Conservation (phyloP, 2,797 vertebrate species). For the Chelmon rostratus region DNA sequence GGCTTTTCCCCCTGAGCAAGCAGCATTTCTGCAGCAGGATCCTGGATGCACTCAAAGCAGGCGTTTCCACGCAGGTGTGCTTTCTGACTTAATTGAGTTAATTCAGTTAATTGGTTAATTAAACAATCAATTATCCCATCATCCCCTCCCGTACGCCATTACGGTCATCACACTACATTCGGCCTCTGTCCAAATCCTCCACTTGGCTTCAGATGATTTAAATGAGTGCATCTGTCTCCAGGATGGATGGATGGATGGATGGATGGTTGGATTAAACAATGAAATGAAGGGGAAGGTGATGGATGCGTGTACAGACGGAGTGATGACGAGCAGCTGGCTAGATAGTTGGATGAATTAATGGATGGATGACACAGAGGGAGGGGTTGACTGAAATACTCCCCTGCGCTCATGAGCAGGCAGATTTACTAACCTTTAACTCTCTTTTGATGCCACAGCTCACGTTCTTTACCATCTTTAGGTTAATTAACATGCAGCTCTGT, state of each 20-base stretch:
- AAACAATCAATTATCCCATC: constrained; percentile 78
- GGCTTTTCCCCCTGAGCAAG: constrained; percentile 33
- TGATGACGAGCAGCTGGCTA: constrained; percentile 19
- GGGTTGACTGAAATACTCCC: constrained; percentile 43
- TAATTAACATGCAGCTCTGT: constrained; percentile 68
- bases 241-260: constrained; percentile 35
- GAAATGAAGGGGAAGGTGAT: constrained; percentile 47
- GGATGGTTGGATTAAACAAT: constrained; percentile 34
- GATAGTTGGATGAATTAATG: constrained; percentile 17
- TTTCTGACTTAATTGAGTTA: constrained; percentile 63
- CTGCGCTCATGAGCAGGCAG: constrained; percentile 45
- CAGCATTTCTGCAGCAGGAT: constrained; percentile 27
- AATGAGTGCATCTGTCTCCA: constrained; percentile 68
- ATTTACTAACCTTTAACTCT: constrained; percentile 63
- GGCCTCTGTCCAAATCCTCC: constrained; percentile 67
- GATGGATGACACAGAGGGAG: constrained; percentile 23
- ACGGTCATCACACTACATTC: constrained; percentile 49
- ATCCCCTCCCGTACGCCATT: constrained; percentile 57
- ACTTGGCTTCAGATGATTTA: constrained; percentile 57
- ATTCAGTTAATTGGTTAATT: constrained; percentile 76
- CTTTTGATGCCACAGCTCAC: constrained; percentile 56
- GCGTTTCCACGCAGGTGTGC: constrained; percentile 74
- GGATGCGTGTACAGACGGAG: constrained; percentile 28
- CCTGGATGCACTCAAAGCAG: constrained; percentile 50
- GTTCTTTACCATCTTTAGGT: constrained; percentile 59